Conservation (phyloP, 2,113 vertebrate species). For the Etheostoma cragini region DNA sequence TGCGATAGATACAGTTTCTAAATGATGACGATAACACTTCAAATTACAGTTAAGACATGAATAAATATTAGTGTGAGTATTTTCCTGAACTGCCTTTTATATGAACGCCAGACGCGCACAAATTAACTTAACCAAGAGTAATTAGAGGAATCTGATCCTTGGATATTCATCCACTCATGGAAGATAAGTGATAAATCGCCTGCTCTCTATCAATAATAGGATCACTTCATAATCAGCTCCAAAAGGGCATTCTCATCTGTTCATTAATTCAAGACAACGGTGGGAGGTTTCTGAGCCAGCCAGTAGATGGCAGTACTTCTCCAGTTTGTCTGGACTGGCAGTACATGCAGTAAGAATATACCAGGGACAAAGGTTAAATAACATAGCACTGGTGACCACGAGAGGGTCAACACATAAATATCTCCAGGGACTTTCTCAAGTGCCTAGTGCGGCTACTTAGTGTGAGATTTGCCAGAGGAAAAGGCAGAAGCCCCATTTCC, state of each 20-base stretch:
- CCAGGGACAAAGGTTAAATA: slow-evolving; percentile 71
- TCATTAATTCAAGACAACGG: background rate
- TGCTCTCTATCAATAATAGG: slow-evolving; percentile 43
- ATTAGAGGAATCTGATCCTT: background rate
- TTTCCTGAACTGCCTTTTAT: background rate
- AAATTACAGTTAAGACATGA: background rate
- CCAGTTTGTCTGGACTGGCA: slow-evolving; percentile 19
- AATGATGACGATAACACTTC: background rate
- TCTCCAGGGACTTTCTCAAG: slow-evolving; percentile 75
- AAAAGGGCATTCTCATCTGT: slow-evolving; percentile 18
- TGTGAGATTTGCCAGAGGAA: slow-evolving; percentile 78
- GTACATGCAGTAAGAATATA: slow-evolving; percentile 6
- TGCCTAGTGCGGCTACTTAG: slow-evolving; percentile 70
- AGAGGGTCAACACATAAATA: slow-evolving; percentile 74
- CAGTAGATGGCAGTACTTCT: slow-evolving; percentile 79
- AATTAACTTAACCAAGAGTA: background rate
- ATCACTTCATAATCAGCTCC: slow-evolving; percentile 50
- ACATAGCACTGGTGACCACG: slow-evolving; percentile 62
- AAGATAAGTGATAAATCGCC: slow-evolving; percentile 33
- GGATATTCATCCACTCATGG: slow-evolving; percentile 18
- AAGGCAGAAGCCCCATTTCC: slow-evolving; percentile 74
- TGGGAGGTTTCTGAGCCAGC: slow-evolving; percentile 4
- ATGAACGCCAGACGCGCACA: background rate
- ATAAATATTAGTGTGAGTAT: background rate
- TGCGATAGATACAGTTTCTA: background rate